phyloP scores from a whole-genome alignment of 2,113 vertebrate genomes.

The Rhinolophus ferrumequinum region DNA sequence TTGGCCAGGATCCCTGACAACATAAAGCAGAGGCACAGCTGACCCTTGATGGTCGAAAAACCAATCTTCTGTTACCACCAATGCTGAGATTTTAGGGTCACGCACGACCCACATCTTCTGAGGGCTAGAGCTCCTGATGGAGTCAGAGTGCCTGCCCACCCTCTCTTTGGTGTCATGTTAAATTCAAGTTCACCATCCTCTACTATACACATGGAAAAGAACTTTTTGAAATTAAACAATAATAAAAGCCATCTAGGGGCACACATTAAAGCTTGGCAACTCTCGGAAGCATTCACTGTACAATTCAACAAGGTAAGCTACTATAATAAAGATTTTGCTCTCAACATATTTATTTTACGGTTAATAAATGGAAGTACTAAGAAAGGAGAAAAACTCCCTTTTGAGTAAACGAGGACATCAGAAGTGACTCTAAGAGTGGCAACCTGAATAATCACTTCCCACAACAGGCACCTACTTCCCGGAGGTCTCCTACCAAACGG shows the following conservation, averaged over 20 bases:
- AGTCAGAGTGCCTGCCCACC: no score
- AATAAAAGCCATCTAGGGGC: background rate
- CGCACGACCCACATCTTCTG: background rate
- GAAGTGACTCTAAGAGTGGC: background rate
- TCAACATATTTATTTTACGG: background rate
- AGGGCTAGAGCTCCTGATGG: background rate
- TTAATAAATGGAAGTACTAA: background rate
- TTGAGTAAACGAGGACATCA: background rate
- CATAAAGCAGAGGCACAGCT: background rate
- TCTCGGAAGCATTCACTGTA: background rate
- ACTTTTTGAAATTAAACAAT: background rate
- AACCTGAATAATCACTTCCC: background rate
- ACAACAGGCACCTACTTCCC: background rate
- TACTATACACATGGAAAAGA: background rate
- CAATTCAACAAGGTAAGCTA: background rate
- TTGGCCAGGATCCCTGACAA: background rate
- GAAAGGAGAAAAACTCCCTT: background rate
- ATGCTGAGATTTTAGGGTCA: background rate
- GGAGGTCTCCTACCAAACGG: background rate
- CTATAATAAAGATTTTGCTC: background rate
- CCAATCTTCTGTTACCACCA: background rate
- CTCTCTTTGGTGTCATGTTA: background rate
- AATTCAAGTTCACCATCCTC: background rate
- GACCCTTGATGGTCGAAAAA: background rate
- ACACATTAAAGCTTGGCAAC: background rate